Conservation (phyloP, 2,888 invertebrate species). For the Tetheella fluctuosa region DNA sequence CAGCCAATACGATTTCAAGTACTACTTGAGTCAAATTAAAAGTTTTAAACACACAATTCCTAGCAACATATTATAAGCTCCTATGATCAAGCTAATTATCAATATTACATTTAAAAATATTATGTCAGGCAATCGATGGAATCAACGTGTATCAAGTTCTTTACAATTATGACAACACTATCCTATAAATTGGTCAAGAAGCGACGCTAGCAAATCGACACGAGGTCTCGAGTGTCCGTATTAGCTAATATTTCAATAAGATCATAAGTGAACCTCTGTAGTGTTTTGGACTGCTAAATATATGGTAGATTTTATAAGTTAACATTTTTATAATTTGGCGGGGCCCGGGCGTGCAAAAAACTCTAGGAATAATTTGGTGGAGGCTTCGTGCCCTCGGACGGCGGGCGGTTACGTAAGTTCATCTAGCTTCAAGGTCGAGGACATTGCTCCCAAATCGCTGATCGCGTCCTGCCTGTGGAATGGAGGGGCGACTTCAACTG, state of each 20-base stretch:
- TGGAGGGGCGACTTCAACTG: constrained; percentile 64
- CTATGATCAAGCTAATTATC: no score
- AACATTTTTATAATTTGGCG: constrained; percentile 55
- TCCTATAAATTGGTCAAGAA: no score
- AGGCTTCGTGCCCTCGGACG: constrained; percentile 70
- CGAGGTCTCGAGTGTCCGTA: neutral
- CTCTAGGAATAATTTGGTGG: constrained; percentile 74
- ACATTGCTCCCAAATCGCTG: constrained; percentile 83
- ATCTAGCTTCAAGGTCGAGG: constrained; percentile 83
- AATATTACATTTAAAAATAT: no score
- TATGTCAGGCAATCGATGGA: neutral
- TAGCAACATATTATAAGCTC: no score
- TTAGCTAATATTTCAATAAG: neutral
- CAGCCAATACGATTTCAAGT: no score
- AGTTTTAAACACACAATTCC: no score
- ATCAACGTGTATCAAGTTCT: neutral
- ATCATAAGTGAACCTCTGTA: neutral
- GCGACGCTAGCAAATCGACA: neutral
- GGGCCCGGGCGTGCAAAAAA: constrained; percentile 76
- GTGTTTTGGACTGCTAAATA: neutral
- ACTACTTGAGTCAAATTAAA: neutral
- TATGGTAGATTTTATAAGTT: constrained; percentile 35
- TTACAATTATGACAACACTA: no score
- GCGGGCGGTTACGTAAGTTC: constrained; percentile 79
- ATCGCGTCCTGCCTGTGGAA: constrained; percentile 68